These are phyloP conservation scores for Eulacestoma nigropectus DNA, from an alignment of 2,113 vertebrate species.

Conservation along the genomic window DNA sequence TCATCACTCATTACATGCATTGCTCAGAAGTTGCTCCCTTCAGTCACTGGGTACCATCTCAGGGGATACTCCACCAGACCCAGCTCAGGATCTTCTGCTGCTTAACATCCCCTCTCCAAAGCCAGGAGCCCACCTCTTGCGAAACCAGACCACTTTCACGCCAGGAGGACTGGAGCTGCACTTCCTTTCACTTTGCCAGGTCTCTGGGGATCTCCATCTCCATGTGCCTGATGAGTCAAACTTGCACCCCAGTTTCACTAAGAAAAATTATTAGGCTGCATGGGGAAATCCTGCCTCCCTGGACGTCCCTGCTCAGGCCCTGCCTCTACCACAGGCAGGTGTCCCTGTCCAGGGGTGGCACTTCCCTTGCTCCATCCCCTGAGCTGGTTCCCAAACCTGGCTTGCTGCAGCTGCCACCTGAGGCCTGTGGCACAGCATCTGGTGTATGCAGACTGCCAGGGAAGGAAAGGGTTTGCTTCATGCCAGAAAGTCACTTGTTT, in stretches of 20 bases:
- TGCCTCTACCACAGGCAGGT: not conserved
- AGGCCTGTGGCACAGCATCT: not conserved
- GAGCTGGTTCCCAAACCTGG: not conserved
- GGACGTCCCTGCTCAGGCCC: not conserved
- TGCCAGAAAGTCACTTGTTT: not conserved
- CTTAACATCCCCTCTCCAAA: not conserved
- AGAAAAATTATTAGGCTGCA: not conserved
- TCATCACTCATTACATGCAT: not conserved
- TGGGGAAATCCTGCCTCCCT: not conserved
- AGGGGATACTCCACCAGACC: not conserved
- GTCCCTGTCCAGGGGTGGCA: not conserved
- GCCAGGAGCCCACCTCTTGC: not conserved
- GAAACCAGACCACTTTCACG: not conserved
- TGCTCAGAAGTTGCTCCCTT: not conserved
- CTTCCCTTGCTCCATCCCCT: not conserved
- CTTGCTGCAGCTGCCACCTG: not conserved
- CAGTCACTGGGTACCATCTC: not conserved
- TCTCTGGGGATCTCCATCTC: not conserved
- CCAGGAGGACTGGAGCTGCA: not conserved
- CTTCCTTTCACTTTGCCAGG: not conserved
- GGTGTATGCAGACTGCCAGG: not conserved
- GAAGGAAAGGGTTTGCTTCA: not conserved
- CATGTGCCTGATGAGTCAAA: not conserved
- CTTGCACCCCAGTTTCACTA: not conserved
- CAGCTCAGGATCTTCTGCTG: not conserved